phyloP scores from a whole-genome alignment of 2,797 vertebrate genomes.

The Apodemus agrarius region DNA sequence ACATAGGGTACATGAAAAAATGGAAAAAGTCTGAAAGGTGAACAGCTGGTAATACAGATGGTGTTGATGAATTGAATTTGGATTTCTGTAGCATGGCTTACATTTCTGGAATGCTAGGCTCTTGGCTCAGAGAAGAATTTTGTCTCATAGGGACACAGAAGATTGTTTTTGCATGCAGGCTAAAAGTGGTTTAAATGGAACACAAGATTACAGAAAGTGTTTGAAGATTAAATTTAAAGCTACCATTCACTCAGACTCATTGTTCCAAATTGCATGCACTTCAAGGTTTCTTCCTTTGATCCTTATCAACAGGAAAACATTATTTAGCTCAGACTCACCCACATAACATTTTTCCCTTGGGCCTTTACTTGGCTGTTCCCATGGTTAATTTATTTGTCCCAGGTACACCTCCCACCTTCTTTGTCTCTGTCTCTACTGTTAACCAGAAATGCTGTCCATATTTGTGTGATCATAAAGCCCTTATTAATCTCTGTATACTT shows the following conservation, averaged over 20 bases:
- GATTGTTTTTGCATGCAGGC: slow-evolving; percentile 64
- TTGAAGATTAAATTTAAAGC: slow-evolving; percentile 58
- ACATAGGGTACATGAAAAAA: background rate
- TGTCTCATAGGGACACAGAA: slow-evolving; percentile 51
- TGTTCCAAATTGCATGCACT: background rate
- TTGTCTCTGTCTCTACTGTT: background rate
- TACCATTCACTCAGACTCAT: slow-evolving; percentile 26
- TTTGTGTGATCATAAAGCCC: background rate
- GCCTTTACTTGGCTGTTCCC: background rate
- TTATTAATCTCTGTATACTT: background rate
- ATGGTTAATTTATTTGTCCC: background rate
- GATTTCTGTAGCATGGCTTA: slow-evolving; percentile 65
- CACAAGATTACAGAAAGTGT: slow-evolving; percentile 50
- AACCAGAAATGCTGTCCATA: background rate
- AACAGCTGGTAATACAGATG: slow-evolving; percentile 78
- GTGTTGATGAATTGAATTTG: slow-evolving; percentile 73
- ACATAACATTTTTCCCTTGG: background rate
- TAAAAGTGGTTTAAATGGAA: slow-evolving; percentile 64
- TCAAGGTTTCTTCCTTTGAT: background rate
- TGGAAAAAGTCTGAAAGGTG: slow-evolving; percentile 33
- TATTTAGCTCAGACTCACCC: background rate
- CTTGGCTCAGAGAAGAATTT: slow-evolving; percentile 63
- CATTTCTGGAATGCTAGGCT: slow-evolving; percentile 69
- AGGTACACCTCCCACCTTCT: background rate
- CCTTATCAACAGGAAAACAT: background rate